Evolutionary conservation across 23 tunicate genomes (phyloP).

Genomic region (Aplidium turbinatum): DNA sequence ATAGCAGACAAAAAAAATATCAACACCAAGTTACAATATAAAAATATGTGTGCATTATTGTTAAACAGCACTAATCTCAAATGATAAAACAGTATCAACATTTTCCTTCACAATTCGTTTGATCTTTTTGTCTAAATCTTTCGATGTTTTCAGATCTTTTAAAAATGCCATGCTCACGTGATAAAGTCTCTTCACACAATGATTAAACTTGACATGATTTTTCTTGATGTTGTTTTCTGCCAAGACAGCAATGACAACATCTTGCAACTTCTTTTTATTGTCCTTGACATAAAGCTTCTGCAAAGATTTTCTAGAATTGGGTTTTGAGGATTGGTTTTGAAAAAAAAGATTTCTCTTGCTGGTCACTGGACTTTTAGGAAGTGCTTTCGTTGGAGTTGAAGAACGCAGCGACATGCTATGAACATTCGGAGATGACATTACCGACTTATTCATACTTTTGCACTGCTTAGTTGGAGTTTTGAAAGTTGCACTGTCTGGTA

Average conservation of each 20-base stretch:
- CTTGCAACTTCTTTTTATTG: conserved; percentile 55
- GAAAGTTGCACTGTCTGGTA: conserved; percentile 8
- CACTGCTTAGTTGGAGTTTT: conserved; percentile 58
- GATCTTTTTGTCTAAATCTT: conserved; percentile 59
- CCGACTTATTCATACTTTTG: neutral
- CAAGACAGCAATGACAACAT: conserved; percentile 29
- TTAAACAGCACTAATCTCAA: too few species aligned
- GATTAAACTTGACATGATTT: conserved; percentile 32
- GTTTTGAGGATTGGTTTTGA: too few species aligned
- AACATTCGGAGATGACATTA: conserved; percentile 31
- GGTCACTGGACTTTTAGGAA: neutral
- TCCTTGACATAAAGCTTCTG: conserved; percentile 47
- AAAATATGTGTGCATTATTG: too few species aligned
- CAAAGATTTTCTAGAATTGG: neutral
- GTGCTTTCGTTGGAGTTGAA: conserved; percentile 29
- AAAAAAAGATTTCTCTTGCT: neutral
- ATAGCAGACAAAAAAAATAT: too few species aligned
- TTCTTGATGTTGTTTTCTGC: conserved; percentile 18
- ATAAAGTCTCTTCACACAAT: conserved; percentile 47
- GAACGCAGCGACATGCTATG: conserved; percentile 47
- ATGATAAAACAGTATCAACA: conserved; percentile 48
- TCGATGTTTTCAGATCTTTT: conserved; percentile 62
- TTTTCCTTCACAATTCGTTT: conserved; percentile 60
- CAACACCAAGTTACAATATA: too few species aligned
- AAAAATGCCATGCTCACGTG: conserved; percentile 72